phyloP scores from a whole-genome alignment of 2,797 vertebrate species.

The Gymnopithys bicolor region DNA sequence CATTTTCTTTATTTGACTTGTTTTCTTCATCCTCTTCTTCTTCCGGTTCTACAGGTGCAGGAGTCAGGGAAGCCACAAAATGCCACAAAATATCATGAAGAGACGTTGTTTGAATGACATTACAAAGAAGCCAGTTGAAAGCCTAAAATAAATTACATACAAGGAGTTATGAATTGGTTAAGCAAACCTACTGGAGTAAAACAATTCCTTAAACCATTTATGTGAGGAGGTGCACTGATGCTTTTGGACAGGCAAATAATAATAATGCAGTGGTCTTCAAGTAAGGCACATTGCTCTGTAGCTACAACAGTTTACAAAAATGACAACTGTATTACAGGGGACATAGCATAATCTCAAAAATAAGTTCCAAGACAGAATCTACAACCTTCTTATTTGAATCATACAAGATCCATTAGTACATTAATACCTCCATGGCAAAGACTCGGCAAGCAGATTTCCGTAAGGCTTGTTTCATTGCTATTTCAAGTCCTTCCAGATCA shows the following conservation, averaged over 20 bases:
- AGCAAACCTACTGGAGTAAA: background rate
- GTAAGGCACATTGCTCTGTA: rapidly evolving
- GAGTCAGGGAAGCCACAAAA: slow-evolving; percentile 97
- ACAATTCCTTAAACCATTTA: background rate
- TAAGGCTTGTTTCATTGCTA: slow-evolving; percentile 98
- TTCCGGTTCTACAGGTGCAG: slow-evolving; percentile 92
- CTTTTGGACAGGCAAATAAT: background rate
- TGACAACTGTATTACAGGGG: background rate
- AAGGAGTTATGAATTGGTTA: background rate
- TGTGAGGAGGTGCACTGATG: background rate
- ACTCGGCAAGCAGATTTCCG: slow-evolving; percentile 98
- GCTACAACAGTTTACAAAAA: background rate
- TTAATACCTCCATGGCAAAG: slow-evolving; percentile 96
- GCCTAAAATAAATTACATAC: slow-evolving; percentile 79
- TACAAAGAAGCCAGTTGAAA: slow-evolving; percentile 99
- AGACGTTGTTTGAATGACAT: slow-evolving; percentile 98
- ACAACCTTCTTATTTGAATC: background rate
- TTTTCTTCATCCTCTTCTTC: slow-evolving; percentile 98
- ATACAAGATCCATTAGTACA: background rate
- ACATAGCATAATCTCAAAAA: background rate
- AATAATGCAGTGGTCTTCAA: background rate
- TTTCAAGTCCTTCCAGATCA: slow-evolving; percentile 96
- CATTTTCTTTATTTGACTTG: slow-evolving; percentile 93
- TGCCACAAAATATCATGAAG: slow-evolving; percentile 99
- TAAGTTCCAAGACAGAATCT: background rate